Evolutionary conservation across 2,113 vertebrate genomes (phyloP).

Genomic region (Lophura nycthemera): DNA sequence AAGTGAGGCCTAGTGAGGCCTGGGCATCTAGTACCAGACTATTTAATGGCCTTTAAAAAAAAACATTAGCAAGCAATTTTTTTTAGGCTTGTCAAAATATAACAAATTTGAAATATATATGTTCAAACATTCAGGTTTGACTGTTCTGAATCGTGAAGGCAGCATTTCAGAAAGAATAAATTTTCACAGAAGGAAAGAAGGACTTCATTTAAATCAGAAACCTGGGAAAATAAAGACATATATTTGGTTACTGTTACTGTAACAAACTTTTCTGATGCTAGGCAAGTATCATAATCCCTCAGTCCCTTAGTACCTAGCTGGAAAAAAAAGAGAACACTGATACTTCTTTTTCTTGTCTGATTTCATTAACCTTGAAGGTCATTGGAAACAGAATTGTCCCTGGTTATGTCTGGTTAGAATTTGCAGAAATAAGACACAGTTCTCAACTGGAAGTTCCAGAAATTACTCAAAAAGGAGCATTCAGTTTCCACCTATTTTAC

Average conservation of each 20-base stretch:
- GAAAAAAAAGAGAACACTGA: slow-evolving; percentile 3
- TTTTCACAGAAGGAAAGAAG: slow-evolving; percentile 27
- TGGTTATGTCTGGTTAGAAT: neutral
- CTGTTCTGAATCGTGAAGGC: neutral
- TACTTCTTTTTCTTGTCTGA: slow-evolving; percentile 46
- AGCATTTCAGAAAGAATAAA: slow-evolving; percentile 37
- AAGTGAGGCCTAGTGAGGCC: neutral
- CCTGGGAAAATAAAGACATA: slow-evolving; percentile 29
- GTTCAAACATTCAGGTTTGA: neutral
- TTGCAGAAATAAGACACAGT: neutral
- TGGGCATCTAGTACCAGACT: neutral
- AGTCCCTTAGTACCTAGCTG: neutral
- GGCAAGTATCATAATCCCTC: slow-evolving; percentile 5
- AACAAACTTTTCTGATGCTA: slow-evolving; percentile 25
- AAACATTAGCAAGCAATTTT: neutral
- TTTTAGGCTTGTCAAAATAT: neutral
- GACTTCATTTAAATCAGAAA: slow-evolving; percentile 9
- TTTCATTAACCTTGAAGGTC: slow-evolving; percentile 15
- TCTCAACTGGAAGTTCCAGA: neutral
- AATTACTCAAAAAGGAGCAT: neutral
- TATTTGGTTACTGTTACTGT: slow-evolving; percentile 9
- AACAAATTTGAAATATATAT: neutral
- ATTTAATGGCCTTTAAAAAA: slow-evolving; percentile 19
- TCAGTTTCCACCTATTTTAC: neutral
- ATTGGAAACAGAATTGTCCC: slow-evolving; percentile 1